These are phyloP conservation scores for Zosterops japonicus DNA, from an alignment of 2,113 vertebrate genomes.

Conservation along the genomic window DNA sequence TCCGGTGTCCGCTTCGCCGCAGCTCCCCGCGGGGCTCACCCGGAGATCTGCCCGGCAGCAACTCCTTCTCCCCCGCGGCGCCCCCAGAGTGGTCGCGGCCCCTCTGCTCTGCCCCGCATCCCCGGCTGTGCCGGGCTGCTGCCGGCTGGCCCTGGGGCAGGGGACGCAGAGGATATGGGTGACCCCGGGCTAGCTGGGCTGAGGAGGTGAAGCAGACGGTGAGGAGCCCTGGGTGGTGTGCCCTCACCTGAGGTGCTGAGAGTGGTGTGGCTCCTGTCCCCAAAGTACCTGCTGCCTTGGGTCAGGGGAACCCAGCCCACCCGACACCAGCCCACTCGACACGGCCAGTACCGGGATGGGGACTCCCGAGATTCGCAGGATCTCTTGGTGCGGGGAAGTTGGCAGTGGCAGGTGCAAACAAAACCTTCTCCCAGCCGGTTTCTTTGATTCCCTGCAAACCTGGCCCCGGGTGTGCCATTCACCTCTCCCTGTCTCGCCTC, in stretches of 20 bases:
- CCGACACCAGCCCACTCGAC: accelerated
- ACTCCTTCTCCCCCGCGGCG: background rate
- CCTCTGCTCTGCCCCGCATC: background rate
- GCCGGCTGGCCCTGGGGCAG: background rate
- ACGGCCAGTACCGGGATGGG: accelerated
- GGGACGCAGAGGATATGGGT: background rate
- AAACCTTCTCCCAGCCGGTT: background rate
- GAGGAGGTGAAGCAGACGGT: background rate
- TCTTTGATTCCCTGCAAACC: background rate
- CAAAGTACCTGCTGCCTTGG: background rate
- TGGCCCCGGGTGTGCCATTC: background rate
- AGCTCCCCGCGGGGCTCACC: background rate
- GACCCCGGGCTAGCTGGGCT: background rate
- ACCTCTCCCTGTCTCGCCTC: background rate
- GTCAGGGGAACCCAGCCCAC: background rate
- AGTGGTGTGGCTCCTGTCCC: background rate
- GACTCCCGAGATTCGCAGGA: accelerated
- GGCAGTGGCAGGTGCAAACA: constrained; percentile 11
- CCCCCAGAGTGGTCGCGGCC: background rate
- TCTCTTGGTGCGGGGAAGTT: background rate
- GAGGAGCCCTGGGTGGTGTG: background rate
- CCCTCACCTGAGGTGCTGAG: background rate
- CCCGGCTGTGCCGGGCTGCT: background rate
- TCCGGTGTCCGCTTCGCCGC: background rate
- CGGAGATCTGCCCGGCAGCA: background rate